phyloP scores from a whole-genome alignment of 1,140 invertebrate genomes.

The Drosophila kanapiae region DNA sequence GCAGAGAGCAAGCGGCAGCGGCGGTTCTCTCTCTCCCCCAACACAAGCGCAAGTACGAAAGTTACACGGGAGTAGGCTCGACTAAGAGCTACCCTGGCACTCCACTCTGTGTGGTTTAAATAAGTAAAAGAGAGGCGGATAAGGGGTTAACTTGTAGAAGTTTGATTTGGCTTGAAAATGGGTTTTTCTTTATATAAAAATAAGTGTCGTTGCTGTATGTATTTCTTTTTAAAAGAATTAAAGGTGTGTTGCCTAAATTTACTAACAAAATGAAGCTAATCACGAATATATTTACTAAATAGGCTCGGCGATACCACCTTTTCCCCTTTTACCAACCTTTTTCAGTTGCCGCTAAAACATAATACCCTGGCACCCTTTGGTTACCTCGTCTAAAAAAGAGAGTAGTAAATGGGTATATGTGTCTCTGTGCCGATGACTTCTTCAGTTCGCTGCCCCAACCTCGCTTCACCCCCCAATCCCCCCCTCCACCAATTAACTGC shows the following conservation, averaged over 20 bases:
- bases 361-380: not conserved
- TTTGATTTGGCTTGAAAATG: not conserved
- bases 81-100: not conserved
- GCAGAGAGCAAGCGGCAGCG: slow-evolving; percentile 38
- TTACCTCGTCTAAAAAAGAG: slow-evolving; percentile 12
- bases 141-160: not conserved
- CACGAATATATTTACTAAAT: no score
- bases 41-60: slow-evolving; percentile 10
- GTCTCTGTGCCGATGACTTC: slow-evolving; percentile 85
- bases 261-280: not conserved
- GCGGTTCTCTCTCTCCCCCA: not conserved
- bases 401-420: slow-evolving; percentile 81
- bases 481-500: not conserved
- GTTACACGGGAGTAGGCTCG: not conserved
- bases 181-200: no score
- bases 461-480: not conserved
- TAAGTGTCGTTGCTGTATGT: no score
- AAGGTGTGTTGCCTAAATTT: not conserved
- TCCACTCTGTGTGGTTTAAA: rapidly evolving
- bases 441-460: slow-evolving; percentile 54
- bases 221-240: not conserved
- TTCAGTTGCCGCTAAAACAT: no score
- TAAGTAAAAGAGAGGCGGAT: no score
- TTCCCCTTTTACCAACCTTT: not conserved
- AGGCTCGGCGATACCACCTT: not conserved